These are phyloP conservation scores for Betta splendens DNA, from an alignment of 2,797 vertebrate genomes.

Conservation along the genomic window DNA sequence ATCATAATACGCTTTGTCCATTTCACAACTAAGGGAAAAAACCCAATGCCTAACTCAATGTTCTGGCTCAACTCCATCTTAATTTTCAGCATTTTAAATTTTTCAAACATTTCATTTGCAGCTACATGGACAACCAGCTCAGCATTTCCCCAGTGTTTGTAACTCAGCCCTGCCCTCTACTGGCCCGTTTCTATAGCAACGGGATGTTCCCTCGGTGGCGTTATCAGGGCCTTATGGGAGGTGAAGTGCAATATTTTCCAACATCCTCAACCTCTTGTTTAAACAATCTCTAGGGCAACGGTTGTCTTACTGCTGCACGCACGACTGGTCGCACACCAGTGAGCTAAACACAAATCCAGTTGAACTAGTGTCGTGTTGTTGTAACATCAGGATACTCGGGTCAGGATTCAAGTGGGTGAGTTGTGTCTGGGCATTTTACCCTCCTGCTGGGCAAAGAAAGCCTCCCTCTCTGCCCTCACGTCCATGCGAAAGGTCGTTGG, in stretches of 20 bases:
- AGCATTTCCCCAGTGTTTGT: constrained; percentile 38
- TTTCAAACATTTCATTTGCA: not conserved
- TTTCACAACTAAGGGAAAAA: not conserved
- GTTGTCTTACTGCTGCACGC: constrained; percentile 40
- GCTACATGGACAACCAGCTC: constrained; percentile 10
- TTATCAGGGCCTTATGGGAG: constrained; percentile 74
- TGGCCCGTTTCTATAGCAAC: constrained; percentile 70
- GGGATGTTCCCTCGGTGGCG: constrained; percentile 71
- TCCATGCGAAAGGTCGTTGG: constrained; percentile 89
- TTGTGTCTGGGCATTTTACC: constrained; percentile 73
- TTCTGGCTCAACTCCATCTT: not conserved
- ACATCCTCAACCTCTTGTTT: constrained; percentile 53
- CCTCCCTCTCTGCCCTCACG: constrained; percentile 82
- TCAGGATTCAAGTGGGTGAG: not conserved
- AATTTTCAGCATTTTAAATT: not conserved
- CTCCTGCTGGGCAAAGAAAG: constrained; percentile 83
- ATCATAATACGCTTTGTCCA: constrained; percentile 13
- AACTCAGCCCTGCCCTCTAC: constrained; percentile 70
- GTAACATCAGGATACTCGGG: constrained; percentile 5
- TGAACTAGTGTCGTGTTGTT: constrained; percentile 25
- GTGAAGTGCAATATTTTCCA: constrained; percentile 71
- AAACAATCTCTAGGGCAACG: constrained; percentile 62
- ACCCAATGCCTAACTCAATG: too few relatives aligned
- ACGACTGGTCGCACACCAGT: constrained; percentile 16
- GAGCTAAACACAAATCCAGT: constrained; percentile 35